Evolutionary conservation across 35 echinoderm and acorn worm genomes (phyloP).

Genomic region (Anneissia japonica): DNA sequence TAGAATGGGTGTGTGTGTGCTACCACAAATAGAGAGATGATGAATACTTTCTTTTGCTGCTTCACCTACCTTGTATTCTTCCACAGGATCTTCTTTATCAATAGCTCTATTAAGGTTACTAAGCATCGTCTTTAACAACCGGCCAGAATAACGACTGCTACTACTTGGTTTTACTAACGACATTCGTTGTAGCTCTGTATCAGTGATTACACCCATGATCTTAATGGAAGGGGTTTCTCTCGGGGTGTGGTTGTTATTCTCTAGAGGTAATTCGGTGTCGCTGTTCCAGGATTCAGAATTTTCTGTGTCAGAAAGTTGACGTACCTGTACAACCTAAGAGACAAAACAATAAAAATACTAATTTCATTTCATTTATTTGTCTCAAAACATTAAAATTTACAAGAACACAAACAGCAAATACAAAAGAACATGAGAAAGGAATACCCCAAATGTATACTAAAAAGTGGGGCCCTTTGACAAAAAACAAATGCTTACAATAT

Average conservation of each 20-base stretch:
- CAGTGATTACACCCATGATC: slow-evolving; percentile 57
- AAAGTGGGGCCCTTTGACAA: too few species aligned
- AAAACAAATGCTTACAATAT: too few species aligned
- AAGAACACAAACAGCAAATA: too few species aligned
- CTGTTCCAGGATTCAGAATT: slow-evolving; percentile 60
- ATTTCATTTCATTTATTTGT: too few species aligned
- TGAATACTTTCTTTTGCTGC: neutral
- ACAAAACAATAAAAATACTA: neutral
- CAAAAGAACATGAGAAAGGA: too few species aligned
- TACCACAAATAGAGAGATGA: too few species aligned
- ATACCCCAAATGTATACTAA: too few species aligned
- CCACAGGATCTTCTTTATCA: slow-evolving; percentile 83
- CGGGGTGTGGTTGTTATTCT: slow-evolving; percentile 1
- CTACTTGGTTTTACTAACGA: slow-evolving; percentile 32
- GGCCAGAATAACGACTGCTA: slow-evolving; percentile 67
- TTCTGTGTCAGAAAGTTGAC: neutral
- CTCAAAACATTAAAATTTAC: too few species aligned
- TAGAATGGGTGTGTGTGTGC: too few species aligned
- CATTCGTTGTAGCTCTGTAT: slow-evolving; percentile 43
- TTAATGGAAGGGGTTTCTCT: slow-evolving; percentile 34
- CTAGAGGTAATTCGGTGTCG: slow-evolving; percentile 57
- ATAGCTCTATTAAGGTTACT: slow-evolving; percentile 71
- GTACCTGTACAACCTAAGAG: neutral
- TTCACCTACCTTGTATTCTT: slow-evolving; percentile 86
- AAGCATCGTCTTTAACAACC: slow-evolving; percentile 41